These are phyloP conservation scores for Streblospio benedicti DNA, from an alignment of 1,140 invertebrate species.

Conservation along the genomic window DNA sequence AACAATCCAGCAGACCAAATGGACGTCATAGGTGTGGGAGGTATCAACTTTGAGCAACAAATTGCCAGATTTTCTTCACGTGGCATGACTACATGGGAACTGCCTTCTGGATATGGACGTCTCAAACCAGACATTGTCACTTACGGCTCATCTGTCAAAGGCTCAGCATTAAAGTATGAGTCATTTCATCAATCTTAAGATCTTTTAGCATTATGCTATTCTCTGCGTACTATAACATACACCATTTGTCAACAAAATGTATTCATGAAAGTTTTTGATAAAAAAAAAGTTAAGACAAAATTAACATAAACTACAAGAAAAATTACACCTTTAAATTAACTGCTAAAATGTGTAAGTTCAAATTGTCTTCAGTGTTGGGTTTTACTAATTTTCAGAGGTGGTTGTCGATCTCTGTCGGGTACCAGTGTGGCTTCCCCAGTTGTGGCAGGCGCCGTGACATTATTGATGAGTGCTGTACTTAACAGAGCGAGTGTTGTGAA, in stretches of 20 bases:
- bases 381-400: no score
- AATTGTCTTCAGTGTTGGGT: no score
- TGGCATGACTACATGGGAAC: conserved; percentile 90
- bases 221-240: no score
- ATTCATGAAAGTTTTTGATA: no score
- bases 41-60: conserved; percentile 92
- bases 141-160: conserved; percentile 81
- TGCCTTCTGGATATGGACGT: conserved; percentile 69
- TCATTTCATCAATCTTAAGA: no score
- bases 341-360: no score
- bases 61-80: conserved; percentile 91
- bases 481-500: conserved; percentile 62
- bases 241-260: no score
- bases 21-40: conserved; percentile 95
- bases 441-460: conserved; percentile 84
- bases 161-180: conserved; percentile 79
- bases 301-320: no score
- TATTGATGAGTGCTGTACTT: conserved; percentile 62
- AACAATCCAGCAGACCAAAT: conserved; percentile 98
- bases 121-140: conserved; percentile 95
- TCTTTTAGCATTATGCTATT: no score
- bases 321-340: no score
- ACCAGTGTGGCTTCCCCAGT: conserved; percentile 94
- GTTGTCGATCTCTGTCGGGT: conserved; percentile 76
- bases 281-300: no score